phyloP scores from a whole-genome alignment of 92 coral and sea anemone genomes.

The Palythoa grandiflora region DNA sequence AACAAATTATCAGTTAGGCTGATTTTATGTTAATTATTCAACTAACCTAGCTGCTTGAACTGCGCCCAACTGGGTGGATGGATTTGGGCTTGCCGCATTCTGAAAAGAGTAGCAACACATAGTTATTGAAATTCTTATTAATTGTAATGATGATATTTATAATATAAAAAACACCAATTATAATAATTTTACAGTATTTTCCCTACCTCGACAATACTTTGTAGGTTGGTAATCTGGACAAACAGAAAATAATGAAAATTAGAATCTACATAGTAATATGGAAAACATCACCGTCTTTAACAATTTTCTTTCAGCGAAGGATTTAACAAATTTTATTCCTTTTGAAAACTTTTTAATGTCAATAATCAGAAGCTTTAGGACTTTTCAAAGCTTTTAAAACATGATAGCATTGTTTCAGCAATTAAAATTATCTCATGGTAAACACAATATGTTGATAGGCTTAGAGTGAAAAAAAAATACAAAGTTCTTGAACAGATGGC shows the following conservation, averaged over 20 bases:
- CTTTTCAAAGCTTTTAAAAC: too few relatives aligned
- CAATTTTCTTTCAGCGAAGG: too few relatives aligned
- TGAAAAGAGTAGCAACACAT: neutral
- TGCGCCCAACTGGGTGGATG: conserved; percentile 86
- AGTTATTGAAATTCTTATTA: neutral
- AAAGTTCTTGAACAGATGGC: too few relatives aligned
- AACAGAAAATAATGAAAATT: neutral
- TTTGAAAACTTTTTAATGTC: too few relatives aligned
- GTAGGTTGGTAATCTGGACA: conserved; percentile 76
- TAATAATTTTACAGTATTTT: neutral
- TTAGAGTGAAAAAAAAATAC: too few relatives aligned
- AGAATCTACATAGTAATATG: neutral
- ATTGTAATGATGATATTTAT: neutral
- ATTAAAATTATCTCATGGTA: too few relatives aligned
- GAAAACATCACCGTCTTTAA: too few relatives aligned
- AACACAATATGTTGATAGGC: too few relatives aligned
- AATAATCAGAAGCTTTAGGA: too few relatives aligned
- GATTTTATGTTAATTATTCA: neutral
- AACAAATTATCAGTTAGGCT: too few relatives aligned
- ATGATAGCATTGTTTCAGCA: too few relatives aligned
- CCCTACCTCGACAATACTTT: conserved; percentile 89
- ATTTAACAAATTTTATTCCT: too few relatives aligned
- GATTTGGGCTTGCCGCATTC: conserved; percentile 89
- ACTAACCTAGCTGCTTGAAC: conserved; percentile 96
- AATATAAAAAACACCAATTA: neutral